phyloP scores from a whole-genome alignment of 1,140 invertebrate species.

The Drosophila ogumai region DNA sequence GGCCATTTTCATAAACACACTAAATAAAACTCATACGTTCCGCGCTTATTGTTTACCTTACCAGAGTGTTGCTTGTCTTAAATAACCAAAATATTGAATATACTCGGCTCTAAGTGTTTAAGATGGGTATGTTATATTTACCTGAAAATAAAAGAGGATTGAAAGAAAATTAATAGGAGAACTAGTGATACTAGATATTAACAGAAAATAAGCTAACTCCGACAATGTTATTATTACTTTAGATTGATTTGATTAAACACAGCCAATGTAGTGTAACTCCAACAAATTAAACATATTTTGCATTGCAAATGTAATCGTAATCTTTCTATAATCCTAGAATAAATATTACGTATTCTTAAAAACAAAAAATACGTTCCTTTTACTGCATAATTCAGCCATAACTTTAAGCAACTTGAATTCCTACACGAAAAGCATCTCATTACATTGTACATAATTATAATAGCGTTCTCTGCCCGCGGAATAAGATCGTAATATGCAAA shows the following conservation, averaged over 20 bases:
- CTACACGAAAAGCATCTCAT: slow-evolving; percentile 28
- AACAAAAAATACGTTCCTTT: neutral
- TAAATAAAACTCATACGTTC: slow-evolving; percentile 63
- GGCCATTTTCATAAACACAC: slow-evolving; percentile 77
- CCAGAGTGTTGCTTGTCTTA: slow-evolving; percentile 19
- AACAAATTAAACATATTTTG: neutral
- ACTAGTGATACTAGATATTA: neutral
- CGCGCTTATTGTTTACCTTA: slow-evolving; percentile 65
- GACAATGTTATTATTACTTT: too few species aligned
- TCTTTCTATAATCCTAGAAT: neutral
- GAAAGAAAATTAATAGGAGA: neutral
- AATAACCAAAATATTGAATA: slow-evolving; percentile 50
- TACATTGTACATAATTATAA: slow-evolving; percentile 40
- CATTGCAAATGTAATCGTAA: slow-evolving; percentile 1
- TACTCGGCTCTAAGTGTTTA: neutral
- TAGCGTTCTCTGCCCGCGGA: neutral
- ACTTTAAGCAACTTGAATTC: slow-evolving; percentile 16
- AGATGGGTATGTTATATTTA: slow-evolving; percentile 1
- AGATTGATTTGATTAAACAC: too few species aligned
- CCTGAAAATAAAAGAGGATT: slow-evolving; percentile 12
- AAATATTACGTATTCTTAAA: neutral
- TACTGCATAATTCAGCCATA: slow-evolving; percentile 6
- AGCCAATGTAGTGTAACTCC: neutral
- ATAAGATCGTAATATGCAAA: slow-evolving; percentile 51
- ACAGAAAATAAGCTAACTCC: neutral